These are phyloP conservation scores for Sipha maydis DNA, from an alignment of 2,888 invertebrate genomes.

Conservation along the genomic window DNA sequence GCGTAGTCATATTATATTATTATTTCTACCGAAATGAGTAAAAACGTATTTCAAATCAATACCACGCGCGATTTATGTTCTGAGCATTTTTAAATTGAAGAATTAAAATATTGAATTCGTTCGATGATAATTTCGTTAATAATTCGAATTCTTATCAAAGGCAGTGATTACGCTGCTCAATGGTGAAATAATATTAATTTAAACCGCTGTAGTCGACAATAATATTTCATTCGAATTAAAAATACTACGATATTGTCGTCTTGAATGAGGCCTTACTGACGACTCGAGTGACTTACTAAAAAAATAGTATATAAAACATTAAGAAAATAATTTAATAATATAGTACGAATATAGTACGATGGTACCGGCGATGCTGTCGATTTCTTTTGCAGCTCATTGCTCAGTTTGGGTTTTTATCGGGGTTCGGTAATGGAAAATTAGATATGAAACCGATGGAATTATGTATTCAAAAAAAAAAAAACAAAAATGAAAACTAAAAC, in stretches of 20 bases:
- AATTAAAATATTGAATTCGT: background rate
- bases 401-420: background rate
- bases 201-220: background rate
- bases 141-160: background rate
- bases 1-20: background rate
- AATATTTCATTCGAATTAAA: background rate
- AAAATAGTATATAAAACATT: background rate
- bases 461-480: background rate
- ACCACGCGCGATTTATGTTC: background rate
- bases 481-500: background rate
- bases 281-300: background rate
- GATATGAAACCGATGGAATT: conserved; percentile 14
- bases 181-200: background rate
- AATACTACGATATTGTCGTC: background rate
- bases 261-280: background rate
- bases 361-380: background rate
- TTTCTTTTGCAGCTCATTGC: background rate
- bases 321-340: conserved; percentile 6
- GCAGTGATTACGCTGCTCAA: background rate
- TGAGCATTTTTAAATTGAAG: background rate
- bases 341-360: background rate
- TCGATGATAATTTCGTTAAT: background rate
- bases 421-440: conserved; percentile 24
- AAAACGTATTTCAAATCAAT: background rate
- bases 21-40: background rate